phyloP scores from a whole-genome alignment of 2,888 invertebrate genomes.

The Lamellibrachia columna region DNA sequence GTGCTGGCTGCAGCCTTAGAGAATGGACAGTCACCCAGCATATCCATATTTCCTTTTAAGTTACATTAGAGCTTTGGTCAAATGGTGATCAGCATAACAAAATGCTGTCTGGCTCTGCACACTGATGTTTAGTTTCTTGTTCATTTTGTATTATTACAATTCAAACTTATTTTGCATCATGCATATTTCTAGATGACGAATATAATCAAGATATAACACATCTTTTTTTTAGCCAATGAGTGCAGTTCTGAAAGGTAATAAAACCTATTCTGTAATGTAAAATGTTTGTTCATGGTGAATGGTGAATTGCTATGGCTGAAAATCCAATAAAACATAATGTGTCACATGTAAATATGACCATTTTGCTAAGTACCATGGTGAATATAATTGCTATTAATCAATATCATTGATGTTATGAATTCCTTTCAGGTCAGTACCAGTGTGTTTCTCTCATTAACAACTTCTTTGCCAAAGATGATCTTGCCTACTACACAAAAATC shows the following conservation, averaged over 20 bases:
- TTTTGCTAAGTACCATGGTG: background rate
- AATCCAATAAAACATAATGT: background rate
- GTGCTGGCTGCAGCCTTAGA: too few species aligned
- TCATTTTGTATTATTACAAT: too few species aligned
- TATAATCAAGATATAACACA: too few species aligned
- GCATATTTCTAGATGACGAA: too few species aligned
- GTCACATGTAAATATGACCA: background rate
- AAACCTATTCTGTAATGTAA: background rate
- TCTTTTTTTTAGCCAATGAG: too few species aligned
- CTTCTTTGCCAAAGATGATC: slow-evolving; percentile 83
- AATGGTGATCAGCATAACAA: too few species aligned
- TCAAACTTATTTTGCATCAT: too few species aligned
- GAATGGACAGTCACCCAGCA: too few species aligned
- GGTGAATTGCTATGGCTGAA: background rate
- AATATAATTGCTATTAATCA: background rate
- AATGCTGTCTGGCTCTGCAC: too few species aligned
- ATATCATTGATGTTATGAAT: background rate
- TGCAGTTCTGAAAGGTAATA: background rate
- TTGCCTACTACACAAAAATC: slow-evolving; percentile 82
- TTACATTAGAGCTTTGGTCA: too few species aligned
- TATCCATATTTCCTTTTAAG: too few species aligned
- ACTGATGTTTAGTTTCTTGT: too few species aligned
- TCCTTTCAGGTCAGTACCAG: slow-evolving; percentile 72
- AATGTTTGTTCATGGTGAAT: background rate
- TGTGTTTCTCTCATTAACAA: slow-evolving; percentile 95